phyloP scores from a whole-genome alignment of 1,140 invertebrate species.

The Formica selysi region DNA sequence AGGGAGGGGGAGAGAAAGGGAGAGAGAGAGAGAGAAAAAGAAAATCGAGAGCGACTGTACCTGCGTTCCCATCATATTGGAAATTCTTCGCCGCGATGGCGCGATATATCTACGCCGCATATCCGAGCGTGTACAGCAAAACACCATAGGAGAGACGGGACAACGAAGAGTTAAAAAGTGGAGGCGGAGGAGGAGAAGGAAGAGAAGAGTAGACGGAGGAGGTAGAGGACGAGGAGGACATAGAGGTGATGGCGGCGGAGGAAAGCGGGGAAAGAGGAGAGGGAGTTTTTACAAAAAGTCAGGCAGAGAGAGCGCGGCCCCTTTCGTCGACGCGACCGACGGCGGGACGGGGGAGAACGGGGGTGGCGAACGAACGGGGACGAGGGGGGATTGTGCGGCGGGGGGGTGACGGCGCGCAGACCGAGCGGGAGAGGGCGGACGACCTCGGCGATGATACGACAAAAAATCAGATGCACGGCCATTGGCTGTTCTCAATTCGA shows the following conservation, averaged over 20 bases:
- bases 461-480: constrained; percentile 86
- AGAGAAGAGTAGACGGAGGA: constrained; percentile 32
- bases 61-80: constrained; percentile 49
- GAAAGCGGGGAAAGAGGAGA: constrained; percentile 64
- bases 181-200: constrained; percentile 40
- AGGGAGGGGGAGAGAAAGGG: constrained; percentile 20
- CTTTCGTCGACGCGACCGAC: constrained; percentile 73
- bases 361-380: constrained; percentile 32
- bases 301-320: constrained; percentile 75
- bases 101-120: constrained; percentile 48
- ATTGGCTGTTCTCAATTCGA: constrained; percentile 87
- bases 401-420: constrained; percentile 38
- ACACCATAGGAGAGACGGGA: constrained; percentile 72
- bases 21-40: constrained; percentile 43
- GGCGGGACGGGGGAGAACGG: constrained; percentile 16
- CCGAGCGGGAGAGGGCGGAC: constrained; percentile 71
- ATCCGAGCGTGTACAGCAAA: constrained; percentile 63
- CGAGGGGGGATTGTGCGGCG: not conserved
- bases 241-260: constrained; percentile 70
- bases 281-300: constrained; percentile 79
- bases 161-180: constrained; percentile 69
- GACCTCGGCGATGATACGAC: constrained; percentile 84
- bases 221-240: constrained; percentile 57
- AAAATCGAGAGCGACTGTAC: constrained; percentile 49
- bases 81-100: constrained; percentile 40